Base-by-base conservation (phyloP, 2,113 vertebrate genomes). In the Galemys pyrenaicus region DNA sequence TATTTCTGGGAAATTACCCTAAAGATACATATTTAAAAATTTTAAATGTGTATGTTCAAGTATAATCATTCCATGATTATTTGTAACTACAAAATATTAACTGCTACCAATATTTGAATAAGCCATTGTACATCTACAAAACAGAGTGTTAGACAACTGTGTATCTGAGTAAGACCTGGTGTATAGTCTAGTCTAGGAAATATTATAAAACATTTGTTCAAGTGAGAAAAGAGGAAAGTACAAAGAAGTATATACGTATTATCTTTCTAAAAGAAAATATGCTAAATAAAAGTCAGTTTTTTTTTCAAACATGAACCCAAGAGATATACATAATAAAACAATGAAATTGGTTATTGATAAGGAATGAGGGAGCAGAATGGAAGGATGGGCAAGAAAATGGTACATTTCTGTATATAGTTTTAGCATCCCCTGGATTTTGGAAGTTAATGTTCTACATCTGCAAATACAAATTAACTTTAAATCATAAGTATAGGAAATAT, bases 301-400 rank as follows among this genome's bases (percentile, higher is more conserved):
- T 64, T 91, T 91, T 73, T 86, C 35, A 71, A 62, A 75, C 16
- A 91, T 58, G 60, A 87, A 81, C 68, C 39, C n/a, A 68, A 32
- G 39, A n/a, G 49, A 16, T 0, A 73, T 26, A 64, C 19, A 44
- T 22, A 54, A 78, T 51, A 77, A 41, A 65, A 39, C 9, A 51
- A 51, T 77, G 56, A 64, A 77, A 12, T 9, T 86, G 28, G 28
- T 60, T 80, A 35, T 28, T 13, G 79, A 41, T 3, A 60, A 28
- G n/a, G n/a, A 46, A 41, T 90, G 44, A 87, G 4, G 35, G 3
- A 28, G 24, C n/a, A 22, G 44, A 3, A 5, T 54, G 9, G 60
- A 58, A 16, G 28, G 2, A 35, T 7, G n/a, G 20, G 16, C 28
- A 77, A 78, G 71, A 39, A 89, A 49, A 46, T 2, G 56, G 35